Percentiles rank a stretch among this genome's conserved stretches.
Conservation (phyloP, 92 coral and sea anemone genomes). For the Phenganax stokvisi region DNA sequence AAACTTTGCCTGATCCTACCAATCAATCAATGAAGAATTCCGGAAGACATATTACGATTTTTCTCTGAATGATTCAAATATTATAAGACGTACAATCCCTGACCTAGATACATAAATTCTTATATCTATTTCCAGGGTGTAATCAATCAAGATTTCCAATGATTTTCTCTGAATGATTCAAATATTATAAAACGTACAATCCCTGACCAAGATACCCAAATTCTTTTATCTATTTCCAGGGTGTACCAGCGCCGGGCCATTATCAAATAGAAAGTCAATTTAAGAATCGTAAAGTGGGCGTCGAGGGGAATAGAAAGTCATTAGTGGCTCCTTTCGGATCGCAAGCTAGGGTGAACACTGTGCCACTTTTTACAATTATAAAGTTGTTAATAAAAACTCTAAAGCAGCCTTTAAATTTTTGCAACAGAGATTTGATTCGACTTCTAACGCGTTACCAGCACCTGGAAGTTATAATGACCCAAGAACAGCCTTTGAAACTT, state of each 20-base stretch:
- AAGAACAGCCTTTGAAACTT: slow-evolving; percentile 74
- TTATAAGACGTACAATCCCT: too few relatives aligned
- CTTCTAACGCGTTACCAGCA: slow-evolving; percentile 65
- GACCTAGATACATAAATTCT: too few relatives aligned
- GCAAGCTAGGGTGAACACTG: slow-evolving; percentile 67
- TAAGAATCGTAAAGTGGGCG: slow-evolving; percentile 39
- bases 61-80: neutral
- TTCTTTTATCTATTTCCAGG: slow-evolving; percentile 39
- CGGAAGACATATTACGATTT: neutral
- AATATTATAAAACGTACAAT: too few relatives aligned
- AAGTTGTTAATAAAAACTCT: neutral
- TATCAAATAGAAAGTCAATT: slow-evolving; percentile 94
- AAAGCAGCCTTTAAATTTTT: neutral
- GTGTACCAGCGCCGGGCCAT: slow-evolving; percentile 95
- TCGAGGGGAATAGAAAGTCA: slow-evolving; percentile 57
- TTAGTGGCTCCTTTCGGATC: slow-evolving; percentile 95
- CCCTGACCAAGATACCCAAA: too few relatives aligned
- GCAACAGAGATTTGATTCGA: slow-evolving; percentile 63
- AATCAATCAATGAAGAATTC: too few relatives aligned
- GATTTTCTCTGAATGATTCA: neutral
- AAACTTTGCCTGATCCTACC: too few relatives aligned
- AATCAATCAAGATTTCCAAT: too few relatives aligned
- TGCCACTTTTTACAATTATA: neutral
- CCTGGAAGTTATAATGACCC: slow-evolving; percentile 95
- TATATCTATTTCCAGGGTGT: slow-evolving; percentile 55